Base-by-base conservation (phyloP, 35 echinoderm and acorn worm genomes). In the Eucidaris tribuloides region DNA sequence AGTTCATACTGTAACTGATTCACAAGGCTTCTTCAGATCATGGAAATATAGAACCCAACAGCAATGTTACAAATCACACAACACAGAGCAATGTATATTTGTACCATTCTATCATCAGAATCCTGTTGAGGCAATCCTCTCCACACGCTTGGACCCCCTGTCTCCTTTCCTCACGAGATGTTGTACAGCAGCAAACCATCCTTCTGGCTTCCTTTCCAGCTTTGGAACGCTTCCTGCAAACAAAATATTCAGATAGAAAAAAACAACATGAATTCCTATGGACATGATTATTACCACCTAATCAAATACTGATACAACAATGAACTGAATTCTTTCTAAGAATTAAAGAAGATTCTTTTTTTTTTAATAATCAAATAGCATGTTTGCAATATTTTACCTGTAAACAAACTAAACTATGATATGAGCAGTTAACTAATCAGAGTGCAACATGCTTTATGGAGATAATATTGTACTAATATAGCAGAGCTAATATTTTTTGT, bases 21-120 rank as follows among this genome's bases (percentile, higher is more conserved):
- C n/a, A n/a, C n/a, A n/a, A n/a, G n/a, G n/a, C n/a, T n/a, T n/a
- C n/a, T n/a, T n/a, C n/a, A n/a, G n/a, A n/a, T n/a, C n/a, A n/a
- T n/a, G n/a, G n/a, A n/a, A n/a, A n/a, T n/a, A n/a, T n/a, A n/a
- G n/a, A n/a, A n/a, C n/a, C n/a, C n/a, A n/a, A n/a, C n/a, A n/a
- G n/a, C n/a, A n/a, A n/a, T n/a, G n/a, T n/a, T n/a, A n/a, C n/a
- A n/a, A n/a, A n/a, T n/a, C n/a, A n/a, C n/a, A n/a, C n/a, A n/a
- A n/a, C n/a, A n/a, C n/a, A n/a, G n/a, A n/a, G n/a, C n/a, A n/a
- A n/a, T n/a, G n/a, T n/a, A n/a, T n/a, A n/a, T n/a, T n/a, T n/a
- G 80, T 45, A 93, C 96, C 96, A 99, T 87, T 99, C 96, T 32
- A 99, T 93, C 96, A 99, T 93, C 13, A 99, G 91, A n/a, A 99